Evolutionary conservation across 2,113 vertebrate genomes (phyloP), one percentile per base, ranked within the genome.

Genomic region (Anhinga anhinga): DNA sequence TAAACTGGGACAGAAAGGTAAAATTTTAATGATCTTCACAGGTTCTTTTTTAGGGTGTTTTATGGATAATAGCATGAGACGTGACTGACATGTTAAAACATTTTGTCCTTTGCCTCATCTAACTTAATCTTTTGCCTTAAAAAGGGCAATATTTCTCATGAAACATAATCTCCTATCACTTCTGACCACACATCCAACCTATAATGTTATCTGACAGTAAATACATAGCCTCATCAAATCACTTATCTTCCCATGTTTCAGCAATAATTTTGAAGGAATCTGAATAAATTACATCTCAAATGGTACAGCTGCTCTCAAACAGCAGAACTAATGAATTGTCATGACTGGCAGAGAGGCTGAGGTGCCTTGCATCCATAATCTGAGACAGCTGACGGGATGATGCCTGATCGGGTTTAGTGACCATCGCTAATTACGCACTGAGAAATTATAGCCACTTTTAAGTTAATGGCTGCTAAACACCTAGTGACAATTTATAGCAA

Each of bases 271-370:
- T 91, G 97, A 95, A 90, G 65, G 97, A 97, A 97, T 97, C 92
- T 94, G 96, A 97, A 96, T 97, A 98, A 98, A 98, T 98, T 96
- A 85, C 94, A 92, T 98, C n/a, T 89, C 95, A 83, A 97, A 97
- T 96, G 86, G 81, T 95, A 94, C 98, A 98, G 98, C 97, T 98
- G 98, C 97, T 98, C 93, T 95, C 93, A 45, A 95, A 96, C 88
- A 97, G 97, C 98, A 98, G 96, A 96, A 96, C 97, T 98, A 98
- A 98, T 98, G 97, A 98, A 98, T 97, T 97, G 93, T 84, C 95
- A 93, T 95, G 97, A 97, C 92, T 94, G 78, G 73, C 88, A 95
- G 95, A 90, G 93, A 77, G 77, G 91, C 86, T 97, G 93, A 81
- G 82, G 94, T 96, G 94, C 84, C 90, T 97, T 88, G 94, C 80